These are phyloP conservation scores for Esox masquinongy DNA, from an alignment of 2,797 vertebrate species.

Conservation along the genomic window DNA sequence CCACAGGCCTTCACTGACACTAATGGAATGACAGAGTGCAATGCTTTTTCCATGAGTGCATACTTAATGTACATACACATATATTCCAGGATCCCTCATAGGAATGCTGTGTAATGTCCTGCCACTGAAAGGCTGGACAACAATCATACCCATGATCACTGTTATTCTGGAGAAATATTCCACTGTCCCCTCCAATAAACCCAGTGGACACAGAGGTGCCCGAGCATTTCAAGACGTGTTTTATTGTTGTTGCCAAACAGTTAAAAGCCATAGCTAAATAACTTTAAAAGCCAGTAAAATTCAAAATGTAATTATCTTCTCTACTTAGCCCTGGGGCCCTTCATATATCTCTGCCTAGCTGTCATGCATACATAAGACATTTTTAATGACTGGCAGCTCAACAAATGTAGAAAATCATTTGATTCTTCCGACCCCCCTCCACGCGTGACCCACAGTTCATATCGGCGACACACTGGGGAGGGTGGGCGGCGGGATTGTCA, in stretches of 20 bases:
- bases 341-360: slow-evolving; percentile 93
- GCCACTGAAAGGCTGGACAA: slow-evolving; percentile 11
- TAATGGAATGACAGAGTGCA: slow-evolving; percentile 38
- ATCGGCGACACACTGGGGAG: slow-evolving; percentile 34
- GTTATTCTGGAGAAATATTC: slow-evolving; percentile 36
- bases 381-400: slow-evolving; percentile 89
- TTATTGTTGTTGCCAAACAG: slow-evolving; percentile 87
- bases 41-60: slow-evolving; percentile 41
- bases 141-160: slow-evolving; percentile 44
- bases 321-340: slow-evolving; percentile 92
- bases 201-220: slow-evolving; percentile 38
- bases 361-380: slow-evolving; percentile 97
- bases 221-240: slow-evolving; percentile 81
- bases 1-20: slow-evolving; percentile 35
- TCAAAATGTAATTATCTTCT: slow-evolving; percentile 99
- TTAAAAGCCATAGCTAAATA: slow-evolving; percentile 95
- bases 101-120: slow-evolving; percentile 16
- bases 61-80: slow-evolving; percentile 19
- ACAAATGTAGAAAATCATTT: slow-evolving; percentile 92
- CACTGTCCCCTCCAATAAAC: slow-evolving; percentile 44
- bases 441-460: slow-evolving; percentile 61
- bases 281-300: slow-evolving; percentile 98
- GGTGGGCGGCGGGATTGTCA: slow-evolving; percentile 45
- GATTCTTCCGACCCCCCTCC: slow-evolving; percentile 60
- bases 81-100: slow-evolving; percentile 14